Evolutionary conservation across 2,888 invertebrate genomes (phyloP).

Genomic region (Campopleginae sp.): DNA sequence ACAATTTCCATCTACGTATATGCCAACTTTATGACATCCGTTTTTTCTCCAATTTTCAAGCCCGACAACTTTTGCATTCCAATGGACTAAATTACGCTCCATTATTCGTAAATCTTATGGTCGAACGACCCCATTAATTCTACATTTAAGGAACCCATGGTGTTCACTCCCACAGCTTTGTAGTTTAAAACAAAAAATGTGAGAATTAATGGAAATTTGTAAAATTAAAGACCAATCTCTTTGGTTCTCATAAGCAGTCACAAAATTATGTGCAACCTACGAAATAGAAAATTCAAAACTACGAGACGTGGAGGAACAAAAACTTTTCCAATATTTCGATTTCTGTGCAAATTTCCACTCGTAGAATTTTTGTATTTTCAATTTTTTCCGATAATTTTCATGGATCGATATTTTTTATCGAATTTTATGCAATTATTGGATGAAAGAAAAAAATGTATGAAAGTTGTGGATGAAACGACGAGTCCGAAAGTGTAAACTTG

Average conservation of each 20-base stretch:
- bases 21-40: not conserved
- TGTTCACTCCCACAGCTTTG: not conserved
- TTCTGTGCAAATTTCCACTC: not conserved
- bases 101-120: not conserved
- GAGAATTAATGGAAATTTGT: not conserved
- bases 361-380: not conserved
- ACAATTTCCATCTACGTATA: not conserved
- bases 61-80: not conserved
- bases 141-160: not conserved
- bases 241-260: not conserved
- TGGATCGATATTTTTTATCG: not conserved
- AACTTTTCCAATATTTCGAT: too few relatives aligned
- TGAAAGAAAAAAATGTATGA: not conserved
- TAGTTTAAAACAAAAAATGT: not conserved
- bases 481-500: not conserved
- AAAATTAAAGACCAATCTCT: not conserved
- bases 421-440: not conserved
- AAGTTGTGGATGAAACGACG: not conserved
- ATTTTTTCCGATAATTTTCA: not conserved
- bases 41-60: not conserved
- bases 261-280: not conserved
- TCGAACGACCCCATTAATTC: not conserved
- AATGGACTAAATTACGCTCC: not conserved
- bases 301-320: not conserved
- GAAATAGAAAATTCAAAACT: not conserved